Base-by-base conservation (phyloP, 2,888 invertebrate species). In the Heliconius charithonia region DNA sequence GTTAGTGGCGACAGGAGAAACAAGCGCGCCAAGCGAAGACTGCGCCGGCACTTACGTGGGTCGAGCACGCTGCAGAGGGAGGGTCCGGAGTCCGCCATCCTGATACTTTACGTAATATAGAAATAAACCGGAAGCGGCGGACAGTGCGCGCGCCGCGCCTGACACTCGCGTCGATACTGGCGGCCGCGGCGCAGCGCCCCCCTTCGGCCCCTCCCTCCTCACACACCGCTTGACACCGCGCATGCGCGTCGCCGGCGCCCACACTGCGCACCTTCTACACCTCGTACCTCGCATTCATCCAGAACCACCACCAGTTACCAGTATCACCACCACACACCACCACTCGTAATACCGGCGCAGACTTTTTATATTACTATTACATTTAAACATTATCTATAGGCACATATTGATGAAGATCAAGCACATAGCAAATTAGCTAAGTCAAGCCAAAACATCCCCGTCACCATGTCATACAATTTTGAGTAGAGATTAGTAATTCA, bases 131-230 rank as follows among this genome's bases (percentile, higher is more conserved):
- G 84, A 87, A 88, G 90, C 91, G 91, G 91, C 93, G 87, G 87
- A 90, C 87, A 87, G 89, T 90, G 92, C 85, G 83, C 84, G 92
- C 95, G 91, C 93, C 92, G 91, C 93, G 94, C 95, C 94, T 91
- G 94, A 92, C 94, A 93, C 93, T 92, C 91, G 93, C 93, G 94
- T 94, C 95, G 95, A 95, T 93, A 94, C 94, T 94, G 93, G 92
- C 92, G 87, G 89, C 85, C 85, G 83, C 84, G 90, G 91, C 87
- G 90, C 90, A 88, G 89, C 88, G 88, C 88, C 84, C 89, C 84
- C 85, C 83, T 85, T 87, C 32, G 32, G 32, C 84, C 87, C 83
- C 84, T 83, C 79, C 78, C 81, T 78, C 82, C 85, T 83, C 81
- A 80, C 81, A 77, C 86, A 76, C 83, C 82, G 78, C 82, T 4